phyloP scores from a whole-genome alignment of 2,113 vertebrate genomes.

The Antennarius striatus region DNA sequence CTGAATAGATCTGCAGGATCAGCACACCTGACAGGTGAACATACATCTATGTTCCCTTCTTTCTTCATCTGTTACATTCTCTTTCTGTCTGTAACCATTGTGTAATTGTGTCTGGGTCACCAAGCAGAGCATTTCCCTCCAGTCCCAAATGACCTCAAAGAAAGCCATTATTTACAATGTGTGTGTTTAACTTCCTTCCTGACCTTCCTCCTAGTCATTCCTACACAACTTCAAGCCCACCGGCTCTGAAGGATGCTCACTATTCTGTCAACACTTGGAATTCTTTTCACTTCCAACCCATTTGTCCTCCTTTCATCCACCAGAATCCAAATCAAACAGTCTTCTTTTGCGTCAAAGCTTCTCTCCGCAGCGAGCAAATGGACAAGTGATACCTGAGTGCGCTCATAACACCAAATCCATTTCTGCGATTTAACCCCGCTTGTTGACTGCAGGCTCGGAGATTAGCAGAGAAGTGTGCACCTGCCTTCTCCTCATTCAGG shows the following conservation, averaged over 20 bases:
- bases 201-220: neutral
- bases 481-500: conserved; percentile 53
- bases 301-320: conserved; percentile 40
- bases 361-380: conserved; percentile 39
- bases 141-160: conserved; percentile 54
- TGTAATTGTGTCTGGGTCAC: conserved; percentile 57
- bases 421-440: conserved; percentile 65
- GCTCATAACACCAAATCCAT: conserved; percentile 38
- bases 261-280: conserved; percentile 20
- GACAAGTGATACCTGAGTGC: conserved; percentile 51
- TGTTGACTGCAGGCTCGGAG: conserved; percentile 63
- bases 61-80: conserved; percentile 11
- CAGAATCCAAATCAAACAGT: conserved; percentile 60
- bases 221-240: neutral
- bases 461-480: conserved; percentile 63
- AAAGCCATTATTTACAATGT: conserved; percentile 31
- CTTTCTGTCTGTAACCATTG: conserved; percentile 19
- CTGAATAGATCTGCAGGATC: conserved; percentile 43
- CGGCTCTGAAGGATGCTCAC: neutral
- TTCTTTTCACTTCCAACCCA: conserved; percentile 29
- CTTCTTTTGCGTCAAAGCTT: conserved; percentile 37
- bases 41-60: conserved; percentile 57
- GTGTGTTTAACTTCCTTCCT: neutral
- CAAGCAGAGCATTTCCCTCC: conserved; percentile 67
- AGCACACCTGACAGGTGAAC: conserved; percentile 56